These are phyloP conservation scores for Drosophila leonis DNA, from an alignment of 2,888 invertebrate genomes.

Conservation along the genomic window DNA sequence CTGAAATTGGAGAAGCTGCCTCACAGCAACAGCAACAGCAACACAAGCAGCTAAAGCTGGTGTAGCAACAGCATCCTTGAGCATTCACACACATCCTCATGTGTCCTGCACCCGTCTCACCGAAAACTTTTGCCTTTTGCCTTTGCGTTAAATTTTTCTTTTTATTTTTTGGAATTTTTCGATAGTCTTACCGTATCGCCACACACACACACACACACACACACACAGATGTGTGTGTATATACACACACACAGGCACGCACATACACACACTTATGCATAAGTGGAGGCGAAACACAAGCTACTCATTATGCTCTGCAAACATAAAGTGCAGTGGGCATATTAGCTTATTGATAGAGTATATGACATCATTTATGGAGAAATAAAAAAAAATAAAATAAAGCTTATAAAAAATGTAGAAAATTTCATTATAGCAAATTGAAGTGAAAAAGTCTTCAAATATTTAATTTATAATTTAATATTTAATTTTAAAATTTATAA, in stretches of 20 bases:
- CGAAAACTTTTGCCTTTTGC: constrained; percentile 74
- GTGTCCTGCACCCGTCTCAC: constrained; percentile 11
- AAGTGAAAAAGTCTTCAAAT: too few relatives aligned
- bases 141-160: constrained; percentile 78
- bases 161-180: constrained; percentile 81
- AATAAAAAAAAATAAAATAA: neutral
- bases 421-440: too few relatives aligned
- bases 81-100: constrained; percentile 37
- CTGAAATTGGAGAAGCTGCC: constrained; percentile 77
- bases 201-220: constrained; percentile 20
- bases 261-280: constrained; percentile 53
- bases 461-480: too few relatives aligned
- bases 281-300: constrained; percentile 55
- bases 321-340: constrained; percentile 5
- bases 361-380: neutral
- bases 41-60: constrained; percentile 7
- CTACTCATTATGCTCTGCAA: constrained; percentile 70
- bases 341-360: neutral
- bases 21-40: constrained; percentile 20
- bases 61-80: constrained; percentile 49
- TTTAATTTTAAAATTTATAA: too few relatives aligned
- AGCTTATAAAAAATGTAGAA: neutral
- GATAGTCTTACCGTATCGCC: constrained; percentile 68
- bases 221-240: neutral
- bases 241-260: neutral